phyloP scores from a whole-genome alignment of 2,888 invertebrate genomes.

The Troides oblongomaculatus region DNA sequence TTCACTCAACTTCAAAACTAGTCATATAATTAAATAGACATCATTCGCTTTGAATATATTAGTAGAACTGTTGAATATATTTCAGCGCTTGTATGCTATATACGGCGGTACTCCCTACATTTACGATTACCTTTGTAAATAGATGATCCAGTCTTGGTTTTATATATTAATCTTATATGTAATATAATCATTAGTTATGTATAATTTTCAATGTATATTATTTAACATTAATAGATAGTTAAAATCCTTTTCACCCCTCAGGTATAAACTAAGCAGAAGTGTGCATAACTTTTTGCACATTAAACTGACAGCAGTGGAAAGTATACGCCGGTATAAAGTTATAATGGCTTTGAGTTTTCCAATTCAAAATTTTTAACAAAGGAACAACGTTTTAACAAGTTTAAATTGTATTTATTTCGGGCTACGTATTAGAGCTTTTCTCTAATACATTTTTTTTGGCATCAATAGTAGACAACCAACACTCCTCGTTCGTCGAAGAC shows the following conservation, averaged over 20 bases:
- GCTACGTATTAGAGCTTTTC: neutral
- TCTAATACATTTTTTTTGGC: neutral
- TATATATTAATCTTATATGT: too few species aligned
- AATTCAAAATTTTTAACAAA: constrained; percentile 15
- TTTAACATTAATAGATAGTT: neutral
- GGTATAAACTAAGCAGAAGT: neutral
- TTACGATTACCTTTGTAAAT: too few species aligned
- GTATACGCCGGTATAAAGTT: constrained; percentile 1
- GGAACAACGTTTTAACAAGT: constrained; percentile 4
- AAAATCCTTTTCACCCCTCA: neutral
- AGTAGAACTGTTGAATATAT: too few species aligned
- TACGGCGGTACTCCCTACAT: too few species aligned
- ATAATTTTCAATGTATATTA: too few species aligned
- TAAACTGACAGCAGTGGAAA: neutral
- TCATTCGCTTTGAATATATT: too few species aligned
- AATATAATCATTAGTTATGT: too few species aligned
- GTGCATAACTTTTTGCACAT: neutral
- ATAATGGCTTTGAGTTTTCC: constrained; percentile 7
- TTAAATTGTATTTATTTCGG: constrained; percentile 4
- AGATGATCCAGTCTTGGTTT: too few species aligned
- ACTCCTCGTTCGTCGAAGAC: too few species aligned
- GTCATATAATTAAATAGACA: too few species aligned
- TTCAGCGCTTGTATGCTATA: too few species aligned
- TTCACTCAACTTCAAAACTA: neutral
- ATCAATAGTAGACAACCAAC: too few species aligned